Base-by-base conservation (phyloP, 1,140 invertebrate genomes). In the Cyphomyrmex costatus region DNA sequence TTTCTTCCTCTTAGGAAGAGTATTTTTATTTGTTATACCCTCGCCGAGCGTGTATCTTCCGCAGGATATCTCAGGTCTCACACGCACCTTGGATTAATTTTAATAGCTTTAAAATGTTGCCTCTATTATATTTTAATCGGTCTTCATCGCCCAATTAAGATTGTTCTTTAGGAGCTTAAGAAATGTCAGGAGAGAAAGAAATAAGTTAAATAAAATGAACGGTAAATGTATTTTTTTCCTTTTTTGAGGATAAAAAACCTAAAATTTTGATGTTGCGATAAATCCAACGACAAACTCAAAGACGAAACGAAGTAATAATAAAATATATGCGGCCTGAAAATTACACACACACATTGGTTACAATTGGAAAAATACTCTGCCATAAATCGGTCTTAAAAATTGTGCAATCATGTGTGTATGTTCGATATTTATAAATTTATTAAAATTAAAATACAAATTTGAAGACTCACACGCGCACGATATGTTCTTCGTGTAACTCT, bases 31-130 rank as follows among this genome's bases (percentile, higher is more conserved):
- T 12, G 56, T 63, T 63, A 27, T 51, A 49, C 58, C 71, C 36
- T 19, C 30, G 30, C 42, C 14, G 66, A 21, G 49, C 86, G 24
- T 90, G 65, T 80, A 36, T 16, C 4, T 19, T 70, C 56, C 56
- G 12, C 58, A 71, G 85, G 27, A 53, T 53, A 80, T 79, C 86
- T 85, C 89, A 87, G 61, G 76, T 90, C 61, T 90, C 85, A 71
- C 84, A 58, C 30, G 51, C 68, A 80, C 19, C 53, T 89, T 49
- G 73, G 33, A 63, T 33, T 60, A 49, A 70, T 27, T 89, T 89
- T 30, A 76, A 63, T 16, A 42, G 36, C 2, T 80, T 56, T 42
- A 42, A 79, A 49, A 68, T 51, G 19, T 49, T 19, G 3, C 8
- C 33, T 70, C 21, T 36, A 49, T 49, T 30, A 79, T 24, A 16